Evolutionary conservation across 2,888 invertebrate species (phyloP), one percentile per base, ranked within the genome.

Genomic region (Drepanosiphum platanoidis): DNA sequence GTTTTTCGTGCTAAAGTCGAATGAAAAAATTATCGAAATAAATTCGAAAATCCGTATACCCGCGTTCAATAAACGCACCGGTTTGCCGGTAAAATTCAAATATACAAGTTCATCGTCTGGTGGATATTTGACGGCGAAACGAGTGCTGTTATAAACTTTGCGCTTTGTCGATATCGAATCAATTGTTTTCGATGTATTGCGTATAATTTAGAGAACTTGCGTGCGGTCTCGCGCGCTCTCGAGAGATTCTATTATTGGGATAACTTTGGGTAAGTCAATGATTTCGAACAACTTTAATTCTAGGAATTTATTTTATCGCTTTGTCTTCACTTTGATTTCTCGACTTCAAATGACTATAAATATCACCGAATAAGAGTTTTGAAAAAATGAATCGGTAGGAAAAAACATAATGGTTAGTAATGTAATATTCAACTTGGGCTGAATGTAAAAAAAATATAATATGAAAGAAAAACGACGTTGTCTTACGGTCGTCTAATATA

Each of bases 131-230:
- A 75, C 32, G 36, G 15, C 18, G n/a, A 15, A 75, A 75, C n/a
- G 13, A 9, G n/a, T 32, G 32, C 4, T 58, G n/a, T 72, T 72
- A 22, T 74, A 32, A 30, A n/a, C 46, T 52, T 74, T 5, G n/a
- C 52, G 32, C 0, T 46, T 52, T 32, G 22, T 46, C 52, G 46
- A 46, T 52, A 52, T 32, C 22, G 32, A 74, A 74, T 74, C 74
- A 52, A 32, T 74, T 75, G 58, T 58, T 58, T 75, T 75, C 15
- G 13, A 36, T 4, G 9, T 58, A 75, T 75, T 75, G n/a, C 18
- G n/a, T 75, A 58, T 4, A 58, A 27, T 34, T 27, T 36, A 15
- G 27, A 36, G 36, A 75, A 75, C 58, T 75, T 58, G 3, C 1
- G 34, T 27, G n/a, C 34, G 13, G 18, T 58, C 58, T 75, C 8